phyloP scores from a whole-genome alignment of 2,797 vertebrate species.

The Vireo griseus region DNA sequence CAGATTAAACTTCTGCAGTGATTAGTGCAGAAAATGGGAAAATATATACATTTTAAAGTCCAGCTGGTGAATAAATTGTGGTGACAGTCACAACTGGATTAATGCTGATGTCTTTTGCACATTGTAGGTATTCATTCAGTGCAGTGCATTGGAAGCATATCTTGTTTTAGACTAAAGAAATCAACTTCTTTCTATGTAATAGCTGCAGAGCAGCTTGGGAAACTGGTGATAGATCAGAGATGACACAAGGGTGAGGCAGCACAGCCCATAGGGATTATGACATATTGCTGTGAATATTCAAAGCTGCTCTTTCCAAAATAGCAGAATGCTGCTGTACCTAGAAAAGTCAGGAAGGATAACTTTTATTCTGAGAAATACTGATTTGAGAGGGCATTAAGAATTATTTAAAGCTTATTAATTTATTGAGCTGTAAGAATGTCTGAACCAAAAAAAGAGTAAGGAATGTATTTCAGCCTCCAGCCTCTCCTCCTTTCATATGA shows the following conservation, averaged over 20 bases:
- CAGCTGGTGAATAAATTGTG: not conserved
- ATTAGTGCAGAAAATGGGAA: not conserved
- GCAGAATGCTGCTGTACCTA: not conserved
- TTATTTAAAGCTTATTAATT: not conserved
- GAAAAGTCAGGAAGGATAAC: not conserved
- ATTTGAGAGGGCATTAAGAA: not conserved
- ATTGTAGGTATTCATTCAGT: not conserved
- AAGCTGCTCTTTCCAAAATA: not conserved
- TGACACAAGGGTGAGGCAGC: slow-evolving; percentile 1
- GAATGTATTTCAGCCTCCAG: not conserved
- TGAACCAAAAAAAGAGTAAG: not conserved
- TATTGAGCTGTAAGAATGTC: not conserved
- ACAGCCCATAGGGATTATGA: slow-evolving; percentile 1
- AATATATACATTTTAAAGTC: not conserved
- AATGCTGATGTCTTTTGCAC: not conserved
- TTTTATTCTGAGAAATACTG: not conserved
- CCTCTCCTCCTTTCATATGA: not conserved
- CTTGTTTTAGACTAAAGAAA: not conserved
- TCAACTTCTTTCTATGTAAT: not conserved
- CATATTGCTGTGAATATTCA: slow-evolving; percentile 22
- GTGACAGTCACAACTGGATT: accelerated
- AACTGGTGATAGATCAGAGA: not conserved
- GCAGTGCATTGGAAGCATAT: not conserved
- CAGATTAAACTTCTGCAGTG: not conserved
- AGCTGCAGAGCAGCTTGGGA: not conserved